Conservation (phyloP, 2,888 invertebrate species). For the Rhingia rostrata region DNA sequence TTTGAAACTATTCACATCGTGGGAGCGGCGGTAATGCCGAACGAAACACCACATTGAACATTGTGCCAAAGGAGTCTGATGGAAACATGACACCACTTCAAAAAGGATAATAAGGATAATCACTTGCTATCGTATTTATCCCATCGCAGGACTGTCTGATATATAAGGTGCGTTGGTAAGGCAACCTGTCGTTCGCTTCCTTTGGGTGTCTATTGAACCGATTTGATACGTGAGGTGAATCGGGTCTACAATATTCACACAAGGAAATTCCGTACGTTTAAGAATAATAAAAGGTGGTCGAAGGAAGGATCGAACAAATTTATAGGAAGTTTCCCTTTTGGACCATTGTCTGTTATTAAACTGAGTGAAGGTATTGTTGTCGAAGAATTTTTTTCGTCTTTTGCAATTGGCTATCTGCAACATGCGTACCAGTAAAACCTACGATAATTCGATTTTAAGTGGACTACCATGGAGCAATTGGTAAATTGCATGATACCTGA, state of each 20-base stretch:
- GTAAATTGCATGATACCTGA: conserved; percentile 64
- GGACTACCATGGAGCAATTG: conserved; percentile 60
- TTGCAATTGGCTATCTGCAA: conserved; percentile 46
- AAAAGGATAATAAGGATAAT: conserved; percentile 74
- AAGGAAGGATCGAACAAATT: conserved; percentile 30
- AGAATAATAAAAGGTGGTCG: conserved; percentile 50
- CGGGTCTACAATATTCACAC: conserved; percentile 54
- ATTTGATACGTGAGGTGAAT: conserved; percentile 75
- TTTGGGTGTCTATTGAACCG: conserved; percentile 70
- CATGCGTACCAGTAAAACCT: conserved; percentile 63
- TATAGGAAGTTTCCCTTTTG: conserved; percentile 73
- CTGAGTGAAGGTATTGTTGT: conserved; percentile 57
- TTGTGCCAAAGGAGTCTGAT: conserved; percentile 18
- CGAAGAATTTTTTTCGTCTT: conserved; percentile 20
- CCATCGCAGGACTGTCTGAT: conserved; percentile 62
- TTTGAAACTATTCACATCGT: conserved; percentile 72
- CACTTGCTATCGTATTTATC: conserved; percentile 74
- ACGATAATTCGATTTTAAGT: conserved; percentile 71
- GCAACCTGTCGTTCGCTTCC: conserved; percentile 67
- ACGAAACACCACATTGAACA: conserved; percentile 43
- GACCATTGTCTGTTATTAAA: conserved; percentile 65
- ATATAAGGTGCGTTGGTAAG: conserved; percentile 68
- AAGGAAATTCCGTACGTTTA: conserved; percentile 47
- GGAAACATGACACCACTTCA: conserved; percentile 72
- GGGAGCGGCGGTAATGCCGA: conserved; percentile 57